Evolutionary conservation across 2,797 vertebrate species (phyloP), one percentile per base, ranked within the genome.

Genomic region (Ceyx erithaca): DNA sequence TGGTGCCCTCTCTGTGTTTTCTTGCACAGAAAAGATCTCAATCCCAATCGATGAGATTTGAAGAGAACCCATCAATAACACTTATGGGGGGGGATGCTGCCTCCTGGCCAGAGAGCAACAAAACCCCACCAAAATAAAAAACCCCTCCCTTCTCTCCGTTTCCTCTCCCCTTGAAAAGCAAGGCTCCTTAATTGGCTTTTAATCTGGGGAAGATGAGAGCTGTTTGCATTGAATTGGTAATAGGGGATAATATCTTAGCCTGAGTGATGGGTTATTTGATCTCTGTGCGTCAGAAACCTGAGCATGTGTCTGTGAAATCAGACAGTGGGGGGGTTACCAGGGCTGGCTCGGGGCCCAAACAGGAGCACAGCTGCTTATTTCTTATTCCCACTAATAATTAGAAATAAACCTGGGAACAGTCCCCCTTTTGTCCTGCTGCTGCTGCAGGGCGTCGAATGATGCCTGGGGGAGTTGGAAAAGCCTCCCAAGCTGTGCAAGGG

Each of bases 221-320:
- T 90, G 89, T 92, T 94, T 71, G 89, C 83, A 70, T 92, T 95
- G 97, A 97, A 96, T 96, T 89, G 85, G 81, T 96, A 89, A 96
- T 85, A 73, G 79, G 89, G 97, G 97, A 97, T 96, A 90, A 77
- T 95, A 95, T 91, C 96, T 91, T 78, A 75, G 78, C 89, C 87
- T 92, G 95, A 97, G 90, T 94, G 93, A 97, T 92, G 95, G 92
- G 96, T 95, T 95, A 97, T 96, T 97, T 96, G 97, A 98, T 97
- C 96, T 94, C 86, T 12, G 67, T 51, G 88, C 87, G 4, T 95
- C 95, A 85, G 94, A 96, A 96, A 95, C 93, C 89, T 75, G 90
- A 95, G 89, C 92, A 26, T 14, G 59, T 59, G 85, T 48, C 91
- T 80, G 75, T 48, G 86, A 69, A 75, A 79, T 90, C 68, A 73